Base-by-base conservation (phyloP, 1,140 invertebrate genomes). In the Melipona quadrifasciata region DNA sequence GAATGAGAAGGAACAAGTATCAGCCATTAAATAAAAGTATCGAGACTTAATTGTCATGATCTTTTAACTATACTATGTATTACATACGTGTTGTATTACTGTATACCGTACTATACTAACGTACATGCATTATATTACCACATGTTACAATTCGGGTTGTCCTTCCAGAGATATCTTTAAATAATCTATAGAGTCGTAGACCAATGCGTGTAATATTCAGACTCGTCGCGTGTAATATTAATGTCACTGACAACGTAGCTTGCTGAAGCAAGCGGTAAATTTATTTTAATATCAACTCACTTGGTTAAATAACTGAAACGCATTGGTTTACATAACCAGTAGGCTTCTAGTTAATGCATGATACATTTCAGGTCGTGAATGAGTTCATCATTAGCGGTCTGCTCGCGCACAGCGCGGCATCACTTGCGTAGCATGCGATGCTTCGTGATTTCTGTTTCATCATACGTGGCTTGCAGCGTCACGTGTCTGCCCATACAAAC, bases 241-340 rank as follows among this genome's bases (percentile, higher is more conserved):
- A 47, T 47, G 39, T 47, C 39, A 47, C 8, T 47, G 10, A 58
- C 3, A 21, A 67, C 31, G 19, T 31, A 2, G 2, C 17, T 19
- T 64, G 10, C 2, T 10, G 17, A 21, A 67, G 10, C 10, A 67
- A 10, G 19, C 27, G 12, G 8, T 10, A 14, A 19, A 67, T 67
- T 67, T 24, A 55, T 19, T 24, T 39, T 24, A 24, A 70, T 74
- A 61, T 80, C 24, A 58, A 85, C 81, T 90, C 39, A 8, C 39
- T 92, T 90, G 90, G 90, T 92, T 90, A 51, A 71, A 70, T 70
- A 39, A 47, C 67, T 24, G 24, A 51, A 71, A n/a, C n/a, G 51
- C 39, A 17, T 71, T n/a, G 24, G 39, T 47, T n/a, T 71, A 51
- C 16, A 4, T 53, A 19, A 72, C 47, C 39, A 10, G 14, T 21